Evolutionary conservation across 1,140 invertebrate species (phyloP).

Genomic region (Metaphire vulgaris): DNA sequence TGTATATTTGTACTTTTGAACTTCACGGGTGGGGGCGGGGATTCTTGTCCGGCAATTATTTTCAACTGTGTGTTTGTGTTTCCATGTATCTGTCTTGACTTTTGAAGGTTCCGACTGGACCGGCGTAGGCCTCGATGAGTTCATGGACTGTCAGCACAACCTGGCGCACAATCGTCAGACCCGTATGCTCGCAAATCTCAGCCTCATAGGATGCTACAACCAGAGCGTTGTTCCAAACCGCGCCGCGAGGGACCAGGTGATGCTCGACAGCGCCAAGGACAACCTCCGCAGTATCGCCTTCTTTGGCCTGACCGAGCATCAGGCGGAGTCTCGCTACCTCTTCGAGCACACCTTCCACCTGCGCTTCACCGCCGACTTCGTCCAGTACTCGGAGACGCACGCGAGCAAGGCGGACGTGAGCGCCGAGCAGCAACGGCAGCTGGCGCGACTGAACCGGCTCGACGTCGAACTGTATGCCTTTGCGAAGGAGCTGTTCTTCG

Average conservation of each 20-base stretch:
- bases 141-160: constrained; percentile 83
- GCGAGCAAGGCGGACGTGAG: constrained; percentile 29
- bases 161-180: constrained; percentile 93
- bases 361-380: constrained; percentile 51
- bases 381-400: constrained; percentile 44
- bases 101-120: constrained; percentile 43
- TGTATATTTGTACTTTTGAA: no score
- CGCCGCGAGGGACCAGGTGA: constrained; percentile 62
- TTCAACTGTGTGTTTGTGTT: not conserved
- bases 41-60: not conserved
- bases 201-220: constrained; percentile 91
- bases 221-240: constrained; percentile 62
- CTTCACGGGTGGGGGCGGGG: no score
- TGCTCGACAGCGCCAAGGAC: constrained; percentile 86
- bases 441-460: constrained; percentile 63
- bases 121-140: constrained; percentile 70
- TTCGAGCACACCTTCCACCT: constrained; percentile 97
- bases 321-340: constrained; percentile 85
- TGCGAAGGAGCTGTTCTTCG: constrained; percentile 78
- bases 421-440: constrained; percentile 22
- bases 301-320: constrained; percentile 92
- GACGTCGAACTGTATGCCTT: constrained; percentile 91
- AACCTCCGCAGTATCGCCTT: constrained; percentile 92
- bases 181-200: constrained; percentile 83
- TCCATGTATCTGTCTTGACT: constrained; percentile 1